Percentiles rank a stretch among this genome's conserved stretches.
phyloP scores from a whole-genome alignment of 2,888 invertebrate genomes.

The Hirudinaria manillensis region DNA sequence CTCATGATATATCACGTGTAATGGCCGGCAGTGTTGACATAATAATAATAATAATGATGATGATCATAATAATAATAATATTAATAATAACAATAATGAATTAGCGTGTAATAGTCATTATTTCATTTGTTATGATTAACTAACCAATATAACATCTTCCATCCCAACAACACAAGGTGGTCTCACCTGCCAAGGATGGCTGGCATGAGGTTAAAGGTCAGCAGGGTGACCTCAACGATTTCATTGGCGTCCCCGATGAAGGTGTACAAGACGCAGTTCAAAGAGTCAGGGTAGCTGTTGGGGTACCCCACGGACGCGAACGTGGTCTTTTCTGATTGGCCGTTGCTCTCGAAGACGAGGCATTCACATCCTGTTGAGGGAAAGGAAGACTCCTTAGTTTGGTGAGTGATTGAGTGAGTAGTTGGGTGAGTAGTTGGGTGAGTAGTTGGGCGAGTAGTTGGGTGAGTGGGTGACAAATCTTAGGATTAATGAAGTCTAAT shows the following conservation, averaged over 20 bases:
- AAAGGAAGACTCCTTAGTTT: not conserved
- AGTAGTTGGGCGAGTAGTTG: not conserved
- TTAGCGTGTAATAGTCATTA: no score
- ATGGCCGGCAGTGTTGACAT: not conserved
- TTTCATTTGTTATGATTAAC: no score
- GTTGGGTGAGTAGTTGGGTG: not conserved
- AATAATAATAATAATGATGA: not conserved
- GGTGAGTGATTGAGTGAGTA: not conserved
- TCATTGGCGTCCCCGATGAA: constrained; percentile 20
- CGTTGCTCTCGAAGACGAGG: constrained; percentile 30
- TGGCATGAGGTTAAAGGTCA: constrained; percentile 21
- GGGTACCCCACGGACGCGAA: constrained; percentile 13
- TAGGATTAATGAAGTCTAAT: no score
- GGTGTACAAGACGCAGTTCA: constrained; percentile 24
- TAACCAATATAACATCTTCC: no score
- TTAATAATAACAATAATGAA: no score
- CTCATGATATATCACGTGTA: no score
- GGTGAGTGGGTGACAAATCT: no score
- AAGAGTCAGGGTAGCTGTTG: constrained; percentile 8
- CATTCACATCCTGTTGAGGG: constrained; percentile 19
- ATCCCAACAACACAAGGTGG: not conserved
- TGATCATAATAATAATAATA: not conserved
- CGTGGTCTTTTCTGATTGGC: not conserved
- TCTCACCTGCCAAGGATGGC: constrained; percentile 1
- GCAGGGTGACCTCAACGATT: constrained; percentile 23